Evolutionary conservation across 2,797 vertebrate species (phyloP).

Genomic region (Amniataba percoides): DNA sequence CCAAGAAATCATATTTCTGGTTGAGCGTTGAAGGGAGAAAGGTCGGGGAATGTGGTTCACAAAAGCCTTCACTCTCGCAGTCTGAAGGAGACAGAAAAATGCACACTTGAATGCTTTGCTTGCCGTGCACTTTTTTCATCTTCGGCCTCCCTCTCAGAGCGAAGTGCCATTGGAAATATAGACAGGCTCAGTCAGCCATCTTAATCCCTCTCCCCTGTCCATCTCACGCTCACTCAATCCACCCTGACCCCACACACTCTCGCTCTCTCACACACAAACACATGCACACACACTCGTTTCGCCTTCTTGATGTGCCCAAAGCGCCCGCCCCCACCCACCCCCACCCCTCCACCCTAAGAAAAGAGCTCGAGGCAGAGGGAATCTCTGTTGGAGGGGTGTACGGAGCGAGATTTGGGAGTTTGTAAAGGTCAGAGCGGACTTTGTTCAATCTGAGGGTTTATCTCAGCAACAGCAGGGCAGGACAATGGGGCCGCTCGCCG

Average conservation of each 20-base stretch:
- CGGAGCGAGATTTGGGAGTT: slow-evolving; percentile 88
- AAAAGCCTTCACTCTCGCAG: slow-evolving; percentile 50
- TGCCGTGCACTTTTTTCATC: slow-evolving; percentile 71
- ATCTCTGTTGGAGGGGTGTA: slow-evolving; percentile 75
- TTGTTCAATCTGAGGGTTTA: slow-evolving; percentile 99
- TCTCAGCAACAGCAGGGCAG: slow-evolving; percentile 93
- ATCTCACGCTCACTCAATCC: slow-evolving; percentile 85
- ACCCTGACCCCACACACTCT: slow-evolving; percentile 82
- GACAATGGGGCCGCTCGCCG: slow-evolving; percentile 94
- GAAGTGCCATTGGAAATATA: slow-evolving; percentile 86
- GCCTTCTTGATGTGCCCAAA: slow-evolving; percentile 78
- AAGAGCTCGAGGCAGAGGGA: slow-evolving; percentile 67
- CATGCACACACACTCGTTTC: slow-evolving; percentile 43
- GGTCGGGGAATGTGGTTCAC: slow-evolving; percentile 47
- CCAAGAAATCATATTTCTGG: slow-evolving; percentile 56
- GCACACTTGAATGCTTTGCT: slow-evolving; percentile 78
- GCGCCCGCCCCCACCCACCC: slow-evolving; percentile 62
- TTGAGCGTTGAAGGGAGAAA: slow-evolving; percentile 26
- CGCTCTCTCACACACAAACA: slow-evolving; percentile 45
- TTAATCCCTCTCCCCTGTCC: slow-evolving; percentile 88
- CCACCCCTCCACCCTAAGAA: slow-evolving; percentile 72
- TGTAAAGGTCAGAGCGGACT: slow-evolving; percentile 96
- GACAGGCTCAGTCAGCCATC: slow-evolving; percentile 87
- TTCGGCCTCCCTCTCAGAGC: slow-evolving; percentile 67
- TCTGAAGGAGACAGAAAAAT: slow-evolving; percentile 63